Evolutionary conservation across 2,113 vertebrate genomes (phyloP).

Genomic region (Bambusicola thoracicus): DNA sequence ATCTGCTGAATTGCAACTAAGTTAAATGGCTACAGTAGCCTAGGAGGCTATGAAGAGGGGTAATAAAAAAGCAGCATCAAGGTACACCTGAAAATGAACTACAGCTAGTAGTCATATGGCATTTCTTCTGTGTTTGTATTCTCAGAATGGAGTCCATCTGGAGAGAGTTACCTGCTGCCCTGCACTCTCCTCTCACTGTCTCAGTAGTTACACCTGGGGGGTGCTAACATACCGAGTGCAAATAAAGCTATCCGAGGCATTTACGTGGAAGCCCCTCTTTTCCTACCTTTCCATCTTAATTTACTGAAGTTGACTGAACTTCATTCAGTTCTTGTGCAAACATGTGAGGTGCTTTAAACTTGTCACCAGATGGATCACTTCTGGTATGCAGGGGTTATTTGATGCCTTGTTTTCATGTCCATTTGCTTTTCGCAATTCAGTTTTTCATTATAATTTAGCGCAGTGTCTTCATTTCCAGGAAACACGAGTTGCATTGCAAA

Average conservation of each 20-base stretch:
- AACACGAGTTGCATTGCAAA: neutral
- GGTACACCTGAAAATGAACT: neutral
- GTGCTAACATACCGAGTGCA: neutral
- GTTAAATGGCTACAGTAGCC: neutral
- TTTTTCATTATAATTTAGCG: neutral
- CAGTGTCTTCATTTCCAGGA: neutral
- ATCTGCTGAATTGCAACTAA: neutral
- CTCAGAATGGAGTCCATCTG: neutral
- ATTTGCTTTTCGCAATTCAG: neutral
- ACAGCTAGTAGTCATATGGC: neutral
- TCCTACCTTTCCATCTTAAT: neutral
- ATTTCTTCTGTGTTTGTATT: neutral
- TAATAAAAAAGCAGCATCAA: neutral
- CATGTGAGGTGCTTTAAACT: neutral
- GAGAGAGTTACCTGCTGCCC: neutral
- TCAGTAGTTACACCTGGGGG: fast-evolving
- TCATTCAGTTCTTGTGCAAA: neutral
- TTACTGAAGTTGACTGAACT: neutral
- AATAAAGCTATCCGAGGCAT: neutral
- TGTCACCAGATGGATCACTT: neutral
- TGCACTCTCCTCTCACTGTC: neutral
- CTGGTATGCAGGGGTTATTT: neutral
- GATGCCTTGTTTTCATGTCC: neutral
- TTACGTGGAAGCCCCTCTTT: neutral
- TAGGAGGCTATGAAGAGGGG: neutral